phyloP scores from a whole-genome alignment of 2,888 invertebrate species.

The Metacarcinus magister region DNA sequence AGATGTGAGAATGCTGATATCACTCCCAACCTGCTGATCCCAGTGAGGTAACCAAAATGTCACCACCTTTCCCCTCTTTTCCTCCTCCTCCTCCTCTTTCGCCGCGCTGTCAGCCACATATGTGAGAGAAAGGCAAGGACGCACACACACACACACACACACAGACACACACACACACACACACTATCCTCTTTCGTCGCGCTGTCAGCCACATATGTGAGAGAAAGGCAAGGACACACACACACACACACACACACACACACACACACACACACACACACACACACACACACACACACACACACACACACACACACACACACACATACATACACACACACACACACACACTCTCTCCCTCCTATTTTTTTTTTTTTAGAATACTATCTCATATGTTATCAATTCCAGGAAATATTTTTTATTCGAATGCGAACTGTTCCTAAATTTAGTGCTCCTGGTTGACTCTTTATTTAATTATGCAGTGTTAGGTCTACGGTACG shows the following conservation, averaged over 20 bases:
- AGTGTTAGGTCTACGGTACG: too few species aligned
- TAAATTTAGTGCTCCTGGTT: too few species aligned
- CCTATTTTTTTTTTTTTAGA: too few species aligned
- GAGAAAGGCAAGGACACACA: background rate
- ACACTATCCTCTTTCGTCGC: background rate
- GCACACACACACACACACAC: constrained; percentile 33
- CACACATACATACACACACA: background rate
- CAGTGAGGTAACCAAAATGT: background rate
- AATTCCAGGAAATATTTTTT: too few species aligned
- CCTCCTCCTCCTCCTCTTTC: background rate
- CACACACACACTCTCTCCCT: too few species aligned
- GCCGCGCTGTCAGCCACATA: background rate
- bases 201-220: background rate
- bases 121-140: background rate
- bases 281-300: constrained; percentile 34
- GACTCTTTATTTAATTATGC: too few species aligned
- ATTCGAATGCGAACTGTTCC: too few species aligned
- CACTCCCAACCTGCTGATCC: background rate
- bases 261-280: constrained; percentile 33
- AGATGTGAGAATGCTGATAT: background rate
- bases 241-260: constrained; percentile 33
- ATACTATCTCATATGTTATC: too few species aligned
- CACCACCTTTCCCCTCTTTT: background rate
- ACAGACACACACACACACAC: constrained; percentile 33
- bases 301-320: background rate